phyloP scores from a whole-genome alignment of 2,888 invertebrate genomes.

The Trimorus sp. region DNA sequence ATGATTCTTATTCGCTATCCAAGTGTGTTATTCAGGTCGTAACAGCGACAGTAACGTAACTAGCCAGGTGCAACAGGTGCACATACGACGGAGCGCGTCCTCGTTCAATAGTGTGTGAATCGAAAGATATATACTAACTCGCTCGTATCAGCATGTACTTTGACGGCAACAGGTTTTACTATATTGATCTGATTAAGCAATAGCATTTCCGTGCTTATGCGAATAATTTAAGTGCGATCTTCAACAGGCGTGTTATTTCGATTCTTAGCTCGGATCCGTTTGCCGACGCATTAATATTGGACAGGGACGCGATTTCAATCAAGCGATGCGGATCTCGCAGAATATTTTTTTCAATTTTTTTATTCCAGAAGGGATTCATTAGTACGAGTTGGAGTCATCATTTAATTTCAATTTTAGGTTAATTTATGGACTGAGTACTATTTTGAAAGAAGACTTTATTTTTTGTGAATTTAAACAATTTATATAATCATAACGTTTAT shows the following conservation, averaged over 20 bases:
- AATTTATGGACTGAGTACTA: too few species aligned
- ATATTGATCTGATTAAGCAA: conserved; percentile 56
- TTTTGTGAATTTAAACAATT: too few species aligned
- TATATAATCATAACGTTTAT: too few species aligned
- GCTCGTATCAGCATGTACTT: conserved; percentile 59
- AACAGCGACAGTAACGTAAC: conserved; percentile 62
- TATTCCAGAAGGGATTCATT: too few species aligned
- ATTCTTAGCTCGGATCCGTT: too few species aligned
- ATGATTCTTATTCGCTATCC: conserved; percentile 57
- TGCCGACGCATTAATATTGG: too few species aligned
- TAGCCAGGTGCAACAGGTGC: conserved; percentile 71
- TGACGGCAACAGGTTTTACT: conserved; percentile 61
- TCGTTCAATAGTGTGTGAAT: conserved; percentile 59
- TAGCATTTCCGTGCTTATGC: conserved; percentile 34
- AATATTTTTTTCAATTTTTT: too few species aligned
- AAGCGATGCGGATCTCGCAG: neutral
- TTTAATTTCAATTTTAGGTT: too few species aligned
- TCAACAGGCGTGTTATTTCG: conserved; percentile 10
- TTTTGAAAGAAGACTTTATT: too few species aligned
- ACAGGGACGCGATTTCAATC: neutral
- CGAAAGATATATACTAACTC: conserved; percentile 62
- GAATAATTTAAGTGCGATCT: conserved; percentile 39
- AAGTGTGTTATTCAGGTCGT: conserved; percentile 48
- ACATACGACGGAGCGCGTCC: conserved; percentile 58
- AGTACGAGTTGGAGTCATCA: too few species aligned